phyloP scores from a whole-genome alignment of 2,888 invertebrate genomes.

The Caradrina clavipalpis region DNA sequence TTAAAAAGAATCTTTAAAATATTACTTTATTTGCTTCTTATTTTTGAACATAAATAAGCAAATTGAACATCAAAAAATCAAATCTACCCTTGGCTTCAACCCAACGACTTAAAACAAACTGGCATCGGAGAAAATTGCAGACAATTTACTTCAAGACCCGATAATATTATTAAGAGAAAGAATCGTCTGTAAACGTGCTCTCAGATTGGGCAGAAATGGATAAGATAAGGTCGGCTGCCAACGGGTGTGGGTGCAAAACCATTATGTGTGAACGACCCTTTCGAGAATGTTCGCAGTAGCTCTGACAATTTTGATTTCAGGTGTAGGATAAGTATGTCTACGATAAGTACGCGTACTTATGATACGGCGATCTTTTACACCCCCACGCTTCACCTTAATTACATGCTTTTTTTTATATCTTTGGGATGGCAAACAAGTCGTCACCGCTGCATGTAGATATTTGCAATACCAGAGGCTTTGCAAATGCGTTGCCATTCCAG shows the following conservation, averaged over 20 bases:
- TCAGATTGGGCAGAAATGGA: conserved; percentile 19
- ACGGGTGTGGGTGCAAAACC: conserved; percentile 18
- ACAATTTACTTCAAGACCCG: conserved; percentile 26
- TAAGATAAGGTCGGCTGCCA: conserved; percentile 27
- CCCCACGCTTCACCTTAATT: too few relatives aligned
- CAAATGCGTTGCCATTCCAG: too few relatives aligned
- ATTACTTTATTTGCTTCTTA: too few relatives aligned
- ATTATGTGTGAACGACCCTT: conserved; percentile 5
- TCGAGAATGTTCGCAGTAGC: neutral
- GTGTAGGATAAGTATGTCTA: neutral
- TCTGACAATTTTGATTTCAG: neutral
- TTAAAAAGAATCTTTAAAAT: too few relatives aligned
- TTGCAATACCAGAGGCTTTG: too few relatives aligned
- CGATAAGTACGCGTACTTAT: neutral
- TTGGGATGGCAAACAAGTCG: too few relatives aligned
- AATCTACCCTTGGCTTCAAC: neutral
- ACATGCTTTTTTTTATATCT: too few relatives aligned
- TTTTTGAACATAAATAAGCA: too few relatives aligned
- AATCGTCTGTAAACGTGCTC: conserved; percentile 7
- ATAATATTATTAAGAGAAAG: conserved; percentile 38
- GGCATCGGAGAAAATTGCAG: conserved; percentile 19
- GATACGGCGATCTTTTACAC: neutral
- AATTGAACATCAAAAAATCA: too few relatives aligned
- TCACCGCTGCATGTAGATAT: too few relatives aligned
- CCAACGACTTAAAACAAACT: conserved; percentile 5